Evolutionary conservation across 2,797 vertebrate species (phyloP).

Genomic region (Myotis myotis): DNA sequence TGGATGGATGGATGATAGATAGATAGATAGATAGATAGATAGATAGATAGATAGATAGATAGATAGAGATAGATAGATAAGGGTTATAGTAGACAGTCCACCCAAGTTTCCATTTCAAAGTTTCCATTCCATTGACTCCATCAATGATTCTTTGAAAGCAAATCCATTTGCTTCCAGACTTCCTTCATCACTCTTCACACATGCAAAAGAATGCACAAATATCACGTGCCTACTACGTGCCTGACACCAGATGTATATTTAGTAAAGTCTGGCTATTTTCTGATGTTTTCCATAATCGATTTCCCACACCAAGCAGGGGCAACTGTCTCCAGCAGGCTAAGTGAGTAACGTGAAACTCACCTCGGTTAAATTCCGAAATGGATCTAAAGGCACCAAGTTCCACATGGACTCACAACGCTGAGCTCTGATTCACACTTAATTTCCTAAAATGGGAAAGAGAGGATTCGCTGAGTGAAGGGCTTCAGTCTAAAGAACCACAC

Average conservation of each 20-base stretch:
- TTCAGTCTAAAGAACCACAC: not conserved
- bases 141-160: not conserved
- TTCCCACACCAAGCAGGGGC: not conserved
- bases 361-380: not conserved
- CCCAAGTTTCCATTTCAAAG: constrained; percentile 4
- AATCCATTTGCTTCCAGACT: not conserved
- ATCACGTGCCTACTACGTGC: not conserved
- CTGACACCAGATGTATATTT: not conserved
- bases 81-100: not conserved
- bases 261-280: not conserved
- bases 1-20: no score
- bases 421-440: constrained; percentile 60
- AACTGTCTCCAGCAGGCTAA: not conserved
- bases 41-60: no score
- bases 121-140: not conserved
- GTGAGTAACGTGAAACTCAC: not conserved
- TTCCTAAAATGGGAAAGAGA: constrained; percentile 35
- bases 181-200: not conserved
- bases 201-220: not conserved
- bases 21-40: no score
- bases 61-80: not conserved
- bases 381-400: not conserved
- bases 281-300: not conserved
- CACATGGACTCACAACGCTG: not conserved
- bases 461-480: constrained; percentile 38